Conservation (phyloP, 2,888 invertebrate genomes). For the Lasioglossum figueresi region DNA sequence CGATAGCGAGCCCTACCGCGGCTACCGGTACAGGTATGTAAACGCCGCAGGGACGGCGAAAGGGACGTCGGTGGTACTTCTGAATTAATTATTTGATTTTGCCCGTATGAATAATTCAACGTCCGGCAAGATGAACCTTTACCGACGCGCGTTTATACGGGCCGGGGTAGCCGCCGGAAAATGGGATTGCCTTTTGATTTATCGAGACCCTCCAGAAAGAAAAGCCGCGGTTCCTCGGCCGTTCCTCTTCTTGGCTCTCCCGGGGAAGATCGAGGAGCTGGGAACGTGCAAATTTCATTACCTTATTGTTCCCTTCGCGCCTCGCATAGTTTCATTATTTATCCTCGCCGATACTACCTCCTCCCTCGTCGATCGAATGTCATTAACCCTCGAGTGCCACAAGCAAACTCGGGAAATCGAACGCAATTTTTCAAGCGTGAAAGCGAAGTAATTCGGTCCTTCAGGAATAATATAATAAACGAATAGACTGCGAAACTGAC, state of each 20-base stretch:
- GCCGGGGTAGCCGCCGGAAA: slow-evolving; percentile 42
- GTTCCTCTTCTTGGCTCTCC: neutral
- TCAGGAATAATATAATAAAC: neutral
- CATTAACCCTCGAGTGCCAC: neutral
- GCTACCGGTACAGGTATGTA: slow-evolving; percentile 39
- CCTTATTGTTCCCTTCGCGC: neutral
- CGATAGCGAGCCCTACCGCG: slow-evolving; percentile 28
- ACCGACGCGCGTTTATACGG: slow-evolving; percentile 31
- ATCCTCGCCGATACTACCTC: neutral
- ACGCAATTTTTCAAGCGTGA: neutral
- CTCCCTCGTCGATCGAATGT: neutral
- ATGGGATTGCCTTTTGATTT: slow-evolving; percentile 69
- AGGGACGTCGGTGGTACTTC: slow-evolving; percentile 65
- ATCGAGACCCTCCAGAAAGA: slow-evolving; percentile 36
- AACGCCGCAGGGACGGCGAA: slow-evolving; percentile 54
- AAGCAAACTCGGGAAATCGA: neutral
- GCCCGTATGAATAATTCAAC: slow-evolving; percentile 74
- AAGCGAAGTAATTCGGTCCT: neutral
- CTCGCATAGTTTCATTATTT: neutral
- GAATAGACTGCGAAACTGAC: too few relatives aligned
- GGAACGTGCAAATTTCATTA: slow-evolving; percentile 25
- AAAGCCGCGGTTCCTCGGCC: slow-evolving; percentile 21
- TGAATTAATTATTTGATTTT: slow-evolving; percentile 76
- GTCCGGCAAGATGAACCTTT: slow-evolving; percentile 59
- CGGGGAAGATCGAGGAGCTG: slow-evolving; percentile 10